Base-by-base conservation (phyloP, 2,113 vertebrate species). In the Nanorana parkeri region DNA sequence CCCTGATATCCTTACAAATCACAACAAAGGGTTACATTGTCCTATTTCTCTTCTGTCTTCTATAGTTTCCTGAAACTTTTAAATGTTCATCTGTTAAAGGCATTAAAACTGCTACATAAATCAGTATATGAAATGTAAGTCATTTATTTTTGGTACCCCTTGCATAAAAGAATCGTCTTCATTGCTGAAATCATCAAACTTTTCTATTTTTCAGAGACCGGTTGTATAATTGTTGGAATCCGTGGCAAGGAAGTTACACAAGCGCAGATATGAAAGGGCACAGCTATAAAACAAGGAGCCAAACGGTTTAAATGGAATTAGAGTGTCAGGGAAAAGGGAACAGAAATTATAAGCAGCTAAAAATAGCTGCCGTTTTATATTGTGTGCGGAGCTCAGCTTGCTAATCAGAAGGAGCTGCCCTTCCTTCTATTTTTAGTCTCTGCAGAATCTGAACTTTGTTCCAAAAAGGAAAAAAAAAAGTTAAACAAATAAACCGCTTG, bases 361-460 rank as follows among this genome's bases (percentile, higher is more conserved):
- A 79, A 79, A 79, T 79, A 79, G 52, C 65, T 28, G 76, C 24
- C 51, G 26, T 29, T 24, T 51, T 54, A 29, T 65, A 66, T 66
- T 78, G 64, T 67, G 64, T 67, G 75, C 11, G 63, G 41, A 4
- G 41, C 60, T 64, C 17, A 21, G 51, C 24, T 71, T 17, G 61
- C 52, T 77, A 78, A 78, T 78, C 76, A 68, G 26, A 32, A 58
- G 77, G 29, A 36, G 65, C 77, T 68, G 64, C 65, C 76, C 54
- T 79, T 79, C 65, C 47, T 32, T 24, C 77, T 79, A 79, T 79
- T 79, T 79, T 24, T 79, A 79, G 3, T 6, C 41, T 36, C 24
- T 11, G 63, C 76, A 79, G 63, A 79, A 79, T 79, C 28, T 79
- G 64, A 79, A 56, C 77, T 79, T 79, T 79, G 77, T 79, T 79